Evolutionary conservation across 1,140 invertebrate species (phyloP).

Genomic region (Scaptomyza hsui): DNA sequence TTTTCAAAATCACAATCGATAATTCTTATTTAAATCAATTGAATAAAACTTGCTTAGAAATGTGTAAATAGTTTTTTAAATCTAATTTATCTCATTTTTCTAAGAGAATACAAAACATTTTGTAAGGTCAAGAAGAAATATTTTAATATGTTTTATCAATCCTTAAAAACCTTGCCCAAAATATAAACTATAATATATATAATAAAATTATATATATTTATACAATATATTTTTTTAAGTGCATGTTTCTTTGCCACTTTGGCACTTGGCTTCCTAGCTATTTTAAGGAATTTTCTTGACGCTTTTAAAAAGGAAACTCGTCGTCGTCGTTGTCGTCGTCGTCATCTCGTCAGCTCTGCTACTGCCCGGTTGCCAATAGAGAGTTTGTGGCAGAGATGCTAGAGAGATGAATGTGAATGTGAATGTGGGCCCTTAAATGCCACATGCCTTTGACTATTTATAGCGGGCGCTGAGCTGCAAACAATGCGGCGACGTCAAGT

Average conservation of each 20-base stretch:
- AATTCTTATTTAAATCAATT: no score
- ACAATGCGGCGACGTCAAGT: constrained; percentile 50
- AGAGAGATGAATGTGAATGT: constrained; percentile 19
- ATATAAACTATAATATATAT: no score
- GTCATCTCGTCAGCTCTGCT: constrained; percentile 2
- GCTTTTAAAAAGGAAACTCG: constrained; percentile 42
- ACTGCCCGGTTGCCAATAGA: constrained; percentile 23
- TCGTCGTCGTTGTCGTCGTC: no score
- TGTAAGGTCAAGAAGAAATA: no score
- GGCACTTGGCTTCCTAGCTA: constrained; percentile 6
- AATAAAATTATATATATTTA: no score
- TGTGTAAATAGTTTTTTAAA: no score
- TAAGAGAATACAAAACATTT: no score
- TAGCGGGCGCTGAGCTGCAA: constrained; percentile 45
- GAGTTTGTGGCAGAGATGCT: constrained; percentile 26
- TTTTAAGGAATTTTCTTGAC: constrained; percentile 41
- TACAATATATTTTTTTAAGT: neutral
- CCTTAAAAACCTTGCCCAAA: no score
- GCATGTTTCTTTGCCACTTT: no score
- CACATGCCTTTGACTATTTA: constrained; percentile 48
- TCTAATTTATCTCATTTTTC: no score
- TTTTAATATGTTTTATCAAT: no score
- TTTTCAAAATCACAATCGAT: neutral
- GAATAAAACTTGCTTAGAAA: no score
- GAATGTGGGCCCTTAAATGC: constrained; percentile 41